Percentiles rank a stretch among this genome's conserved stretches.
phyloP scores from a whole-genome alignment of 1,140 invertebrate genomes.

The Artemia franciscana region DNA sequence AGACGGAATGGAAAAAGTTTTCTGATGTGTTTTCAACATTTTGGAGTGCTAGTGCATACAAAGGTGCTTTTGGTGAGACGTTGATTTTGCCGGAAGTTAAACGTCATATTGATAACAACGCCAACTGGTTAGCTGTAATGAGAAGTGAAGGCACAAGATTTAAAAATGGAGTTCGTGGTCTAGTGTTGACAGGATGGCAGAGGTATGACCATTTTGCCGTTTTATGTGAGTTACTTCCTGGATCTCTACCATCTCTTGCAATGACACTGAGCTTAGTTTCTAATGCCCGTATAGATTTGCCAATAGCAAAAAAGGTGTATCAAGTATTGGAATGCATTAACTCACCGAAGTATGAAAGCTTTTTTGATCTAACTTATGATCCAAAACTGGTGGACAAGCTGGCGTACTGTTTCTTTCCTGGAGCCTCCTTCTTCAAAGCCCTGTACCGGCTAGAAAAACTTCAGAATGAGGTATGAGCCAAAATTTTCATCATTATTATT shows the following conservation, averaged over 20 bases:
- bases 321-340: constrained; percentile 28
- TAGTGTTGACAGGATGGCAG: constrained; percentile 43
- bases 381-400: constrained; percentile 32
- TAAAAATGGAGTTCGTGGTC: constrained; percentile 30
- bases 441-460: constrained; percentile 17
- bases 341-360: constrained; percentile 15
- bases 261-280: constrained; percentile 32
- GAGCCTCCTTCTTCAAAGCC: constrained; percentile 31
- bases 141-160: constrained; percentile 27
- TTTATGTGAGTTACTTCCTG: constrained; percentile 71
- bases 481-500: neutral
- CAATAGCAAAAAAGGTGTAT: constrained; percentile 26
- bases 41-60: constrained; percentile 84
- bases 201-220: constrained; percentile 78
- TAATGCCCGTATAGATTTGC: constrained; percentile 34
- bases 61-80: constrained; percentile 60
- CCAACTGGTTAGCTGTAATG: constrained; percentile 42
- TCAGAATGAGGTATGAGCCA: neutral
- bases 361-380: constrained; percentile 29
- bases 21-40: constrained; percentile 51
- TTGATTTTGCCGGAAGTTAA: constrained; percentile 34
- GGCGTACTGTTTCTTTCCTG: constrained; percentile 28
- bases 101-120: constrained; percentile 42
- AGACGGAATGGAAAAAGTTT: constrained; percentile 50
- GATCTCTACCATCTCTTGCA: constrained; percentile 46